Evolutionary conservation across 1,140 invertebrate species (phyloP).

Genomic region (Brachionus sp.): DNA sequence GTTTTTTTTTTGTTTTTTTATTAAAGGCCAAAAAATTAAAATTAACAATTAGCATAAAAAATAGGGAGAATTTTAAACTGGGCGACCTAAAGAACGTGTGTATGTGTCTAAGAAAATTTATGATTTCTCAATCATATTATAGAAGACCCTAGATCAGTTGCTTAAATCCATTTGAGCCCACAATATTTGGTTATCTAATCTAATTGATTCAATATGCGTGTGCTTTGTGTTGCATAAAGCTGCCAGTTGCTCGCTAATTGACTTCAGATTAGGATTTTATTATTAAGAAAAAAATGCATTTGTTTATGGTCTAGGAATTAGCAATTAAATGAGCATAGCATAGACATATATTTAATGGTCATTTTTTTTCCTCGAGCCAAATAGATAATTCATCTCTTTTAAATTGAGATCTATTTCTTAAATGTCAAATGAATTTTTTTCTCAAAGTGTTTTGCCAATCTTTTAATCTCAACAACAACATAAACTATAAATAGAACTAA

Average conservation of each 20-base stretch:
- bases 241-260: not conserved
- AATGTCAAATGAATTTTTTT: not conserved
- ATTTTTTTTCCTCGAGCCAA: not conserved
- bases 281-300: not conserved
- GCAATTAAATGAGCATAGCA: not conserved
- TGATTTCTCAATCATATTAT: not conserved
- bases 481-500: not conserved
- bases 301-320: not conserved
- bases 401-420: not conserved
- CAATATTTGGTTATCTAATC: not conserved
- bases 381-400: not conserved
- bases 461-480: not conserved
- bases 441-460: not conserved
- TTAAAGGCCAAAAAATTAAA: not conserved
- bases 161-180: not conserved
- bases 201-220: not conserved
- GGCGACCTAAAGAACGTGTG: not conserved
- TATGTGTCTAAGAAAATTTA: not conserved
- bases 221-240: not conserved
- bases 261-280: not conserved
- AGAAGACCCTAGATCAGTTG: not conserved
- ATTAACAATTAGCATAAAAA: not conserved
- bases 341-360: not conserved
- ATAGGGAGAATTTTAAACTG: not conserved
- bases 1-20: not conserved